Evolutionary conservation across 1,140 invertebrate genomes (phyloP), one percentile per base, ranked within the genome.

Genomic region (Macrocentrus cingulum): DNA sequence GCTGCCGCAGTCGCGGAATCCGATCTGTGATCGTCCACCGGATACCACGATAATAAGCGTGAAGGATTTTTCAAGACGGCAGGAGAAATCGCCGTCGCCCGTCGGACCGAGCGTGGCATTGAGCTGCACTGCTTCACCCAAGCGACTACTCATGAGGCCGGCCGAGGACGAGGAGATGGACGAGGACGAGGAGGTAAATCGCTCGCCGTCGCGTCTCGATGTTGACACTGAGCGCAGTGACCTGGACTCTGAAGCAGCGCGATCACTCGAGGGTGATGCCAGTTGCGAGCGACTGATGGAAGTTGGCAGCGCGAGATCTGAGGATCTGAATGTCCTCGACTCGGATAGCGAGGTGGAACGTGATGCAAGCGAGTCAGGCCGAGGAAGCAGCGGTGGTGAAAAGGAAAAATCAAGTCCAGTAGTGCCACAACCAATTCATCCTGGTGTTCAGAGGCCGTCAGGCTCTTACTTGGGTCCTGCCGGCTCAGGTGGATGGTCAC

Each of bases 301-400:
- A 32, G 69, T 75, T 13, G 66, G 72, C 13, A 77, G 75, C 63
- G 70, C 70, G 23, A 70, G 75, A 41, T 77, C 75, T 13, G 78
- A 79, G 55, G 78, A 80, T 56, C 64, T 80, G 2, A 80, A 80
- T 60, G 78, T 80, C 18, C 75, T 79, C 74, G 78, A 80, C 59
- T 80, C 78, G 60, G 78, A 80, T 46, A 73, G 69, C 55, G 76
- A 79, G 51, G 42, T 73, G 42, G 75, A 78, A 51, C 66, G 68
- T 52, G 76, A 77, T 16, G 39, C 69, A 19, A 73, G 75, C 23
- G 42, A 15, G 2, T 20, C 41, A 45, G 46, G 25, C 61, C 61
- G 55, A 46, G 66, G 20, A 20, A 20, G 34, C 15, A 41, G 20
- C 25, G 44, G 22, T 56, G 65, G 54, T 65, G 71, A 77, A 48